phyloP scores from a whole-genome alignment of 2,113 vertebrate genomes.

The Lagenorhynchus albirostris region DNA sequence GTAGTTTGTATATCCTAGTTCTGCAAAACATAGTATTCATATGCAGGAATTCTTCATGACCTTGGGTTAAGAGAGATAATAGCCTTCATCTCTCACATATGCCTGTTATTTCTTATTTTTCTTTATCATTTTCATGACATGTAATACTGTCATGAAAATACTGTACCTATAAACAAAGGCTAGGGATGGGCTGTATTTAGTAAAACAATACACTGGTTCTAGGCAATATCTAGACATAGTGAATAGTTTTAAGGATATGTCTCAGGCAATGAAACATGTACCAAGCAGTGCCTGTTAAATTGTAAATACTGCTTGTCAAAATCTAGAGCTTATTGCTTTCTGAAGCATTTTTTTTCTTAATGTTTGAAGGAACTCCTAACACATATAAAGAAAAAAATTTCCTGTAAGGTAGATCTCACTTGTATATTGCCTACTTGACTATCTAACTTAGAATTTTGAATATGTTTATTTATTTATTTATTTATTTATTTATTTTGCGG shows the following conservation, averaged over 20 bases:
- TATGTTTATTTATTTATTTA: neutral
- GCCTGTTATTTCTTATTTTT: neutral
- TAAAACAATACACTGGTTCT: slow-evolving; percentile 14
- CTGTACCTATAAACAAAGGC: slow-evolving; percentile 47
- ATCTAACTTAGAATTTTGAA: neutral
- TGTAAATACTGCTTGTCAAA: neutral
- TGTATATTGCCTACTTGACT: neutral
- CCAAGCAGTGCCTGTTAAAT: neutral
- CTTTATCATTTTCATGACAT: neutral
- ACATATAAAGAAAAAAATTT: neutral
- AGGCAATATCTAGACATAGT: slow-evolving; percentile 4
- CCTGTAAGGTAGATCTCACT: neutral
- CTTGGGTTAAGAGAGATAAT: neutral
- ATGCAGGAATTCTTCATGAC: neutral
- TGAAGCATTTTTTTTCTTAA: neutral
- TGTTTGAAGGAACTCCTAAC: neutral
- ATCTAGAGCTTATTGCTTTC: neutral
- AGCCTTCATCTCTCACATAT: neutral
- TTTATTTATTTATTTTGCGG: neutral
- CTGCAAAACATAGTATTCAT: neutral
- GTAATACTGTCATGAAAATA: neutral
- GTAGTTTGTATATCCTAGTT: neutral
- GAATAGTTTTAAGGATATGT: neutral
- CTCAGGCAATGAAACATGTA: neutral
- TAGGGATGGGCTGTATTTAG: slow-evolving; percentile 16